phyloP scores from a whole-genome alignment of 2,888 invertebrate genomes.

The Cantharis flavilabris region DNA sequence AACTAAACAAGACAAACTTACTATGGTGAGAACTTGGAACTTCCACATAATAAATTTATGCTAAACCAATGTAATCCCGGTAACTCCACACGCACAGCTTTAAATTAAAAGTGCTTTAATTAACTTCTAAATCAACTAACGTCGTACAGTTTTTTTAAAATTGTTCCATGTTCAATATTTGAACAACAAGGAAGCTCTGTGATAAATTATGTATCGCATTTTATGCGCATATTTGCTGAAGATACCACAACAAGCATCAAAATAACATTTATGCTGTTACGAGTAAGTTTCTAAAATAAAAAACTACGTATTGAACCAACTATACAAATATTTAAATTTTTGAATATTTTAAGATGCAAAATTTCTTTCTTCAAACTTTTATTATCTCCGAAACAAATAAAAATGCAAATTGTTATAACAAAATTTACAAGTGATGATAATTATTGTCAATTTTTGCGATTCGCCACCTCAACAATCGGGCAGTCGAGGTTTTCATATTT shows the following conservation, averaged over 20 bases:
- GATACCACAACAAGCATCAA: background rate
- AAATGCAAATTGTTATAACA: background rate
- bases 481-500: too few species aligned
- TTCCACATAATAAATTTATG: background rate
- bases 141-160: background rate
- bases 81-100: background rate
- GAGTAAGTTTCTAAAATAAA: background rate
- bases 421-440: background rate
- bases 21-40: background rate
- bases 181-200: background rate
- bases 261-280: background rate
- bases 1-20: background rate
- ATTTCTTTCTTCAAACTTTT: background rate
- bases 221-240: background rate
- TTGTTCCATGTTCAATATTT: background rate
- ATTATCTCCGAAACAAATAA: background rate
- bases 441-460: too few species aligned
- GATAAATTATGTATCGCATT: background rate
- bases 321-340: background rate
- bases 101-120: background rate
- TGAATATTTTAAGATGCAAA: background rate
- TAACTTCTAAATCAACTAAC: background rate
- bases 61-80: background rate
- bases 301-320: background rate
- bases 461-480: too few species aligned